phyloP scores from a whole-genome alignment of 2,113 vertebrate species.

The Oceanodroma tethys region DNA sequence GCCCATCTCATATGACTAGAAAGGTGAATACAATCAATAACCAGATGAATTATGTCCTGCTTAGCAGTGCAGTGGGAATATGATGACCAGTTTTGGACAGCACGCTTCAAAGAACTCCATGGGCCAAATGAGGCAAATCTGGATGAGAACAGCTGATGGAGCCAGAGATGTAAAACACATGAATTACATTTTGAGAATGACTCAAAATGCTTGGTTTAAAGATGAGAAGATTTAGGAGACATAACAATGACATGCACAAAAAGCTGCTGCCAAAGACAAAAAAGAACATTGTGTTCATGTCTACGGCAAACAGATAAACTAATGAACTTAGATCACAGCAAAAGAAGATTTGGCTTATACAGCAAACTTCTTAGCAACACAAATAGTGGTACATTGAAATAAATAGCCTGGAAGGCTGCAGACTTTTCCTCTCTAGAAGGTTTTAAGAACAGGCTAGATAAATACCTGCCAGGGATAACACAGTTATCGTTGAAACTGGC shows the following conservation, averaged over 20 bases:
- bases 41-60: background rate
- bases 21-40: background rate
- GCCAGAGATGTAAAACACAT: background rate
- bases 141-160: background rate
- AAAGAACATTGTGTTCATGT: background rate
- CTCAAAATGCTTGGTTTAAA: background rate
- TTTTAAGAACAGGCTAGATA: background rate
- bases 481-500: background rate
- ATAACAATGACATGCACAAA: background rate
- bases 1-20: background rate
- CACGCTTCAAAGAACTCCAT: background rate
- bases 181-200: background rate
- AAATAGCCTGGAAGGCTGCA: background rate
- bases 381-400: background rate
- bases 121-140: background rate
- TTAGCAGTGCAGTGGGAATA: background rate
- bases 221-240: background rate
- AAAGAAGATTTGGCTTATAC: background rate
- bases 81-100: fast-evolving
- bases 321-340: background rate
- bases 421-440: background rate
- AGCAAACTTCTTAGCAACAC: background rate
- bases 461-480: background rate
- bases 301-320: background rate
- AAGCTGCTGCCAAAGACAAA: background rate